Conservation (phyloP, 2,113 vertebrate genomes). For the Montifringilla adamsi region DNA sequence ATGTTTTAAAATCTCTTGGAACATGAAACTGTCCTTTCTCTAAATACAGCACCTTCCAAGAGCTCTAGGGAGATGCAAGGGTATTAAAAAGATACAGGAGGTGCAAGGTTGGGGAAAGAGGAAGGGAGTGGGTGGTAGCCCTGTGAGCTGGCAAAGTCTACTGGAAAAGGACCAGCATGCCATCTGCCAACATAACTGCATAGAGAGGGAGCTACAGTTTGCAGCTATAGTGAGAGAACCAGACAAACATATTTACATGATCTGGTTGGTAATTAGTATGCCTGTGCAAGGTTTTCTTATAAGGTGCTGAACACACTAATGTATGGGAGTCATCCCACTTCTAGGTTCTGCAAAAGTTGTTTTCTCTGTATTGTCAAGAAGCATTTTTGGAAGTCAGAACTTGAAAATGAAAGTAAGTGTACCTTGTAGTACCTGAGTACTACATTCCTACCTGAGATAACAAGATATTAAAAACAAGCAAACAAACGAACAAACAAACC, state of each 20-base stretch:
- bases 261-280: not conserved
- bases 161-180: constrained; percentile 10
- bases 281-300: not conserved
- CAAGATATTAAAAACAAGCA: not conserved
- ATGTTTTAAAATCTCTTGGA: constrained; percentile 36
- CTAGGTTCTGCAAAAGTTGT: not conserved
- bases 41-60: constrained; percentile 18
- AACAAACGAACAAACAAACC: not conserved
- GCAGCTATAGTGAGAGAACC: not conserved
- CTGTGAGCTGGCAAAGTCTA: not conserved
- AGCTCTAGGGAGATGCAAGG: not conserved
- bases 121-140: constrained; percentile 2
- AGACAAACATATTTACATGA: constrained; percentile 9
- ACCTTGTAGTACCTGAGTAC: not conserved
- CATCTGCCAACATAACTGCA: not conserved
- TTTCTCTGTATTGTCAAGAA: not conserved
- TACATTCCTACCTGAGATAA: not conserved
- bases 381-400: not conserved
- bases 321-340: not conserved
- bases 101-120: not conserved
- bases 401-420: not conserved
- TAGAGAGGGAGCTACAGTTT: not conserved
- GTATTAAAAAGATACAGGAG: constrained; percentile 22
- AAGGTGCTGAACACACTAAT: not conserved
- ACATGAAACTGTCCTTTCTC: constrained; percentile 24